A percentile compares a stretch with the other conserved stretches of the same genome.
These are phyloP conservation scores for Dryobotodes eremita DNA, from an alignment of 2,888 invertebrate genomes.

Conservation along the genomic window DNA sequence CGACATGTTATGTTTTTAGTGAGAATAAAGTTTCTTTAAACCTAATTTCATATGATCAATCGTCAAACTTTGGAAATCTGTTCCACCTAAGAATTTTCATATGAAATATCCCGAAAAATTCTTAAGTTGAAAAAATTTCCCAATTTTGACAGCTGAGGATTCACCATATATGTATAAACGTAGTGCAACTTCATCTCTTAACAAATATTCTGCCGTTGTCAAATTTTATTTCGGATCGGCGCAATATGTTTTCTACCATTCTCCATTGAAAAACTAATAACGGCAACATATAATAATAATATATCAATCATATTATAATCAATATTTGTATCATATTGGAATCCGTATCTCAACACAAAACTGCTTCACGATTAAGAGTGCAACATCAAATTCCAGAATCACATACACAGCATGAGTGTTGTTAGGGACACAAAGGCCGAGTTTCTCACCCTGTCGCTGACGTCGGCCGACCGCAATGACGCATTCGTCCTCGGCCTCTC, in stretches of 20 bases:
- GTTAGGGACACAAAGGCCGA: conserved; percentile 34
- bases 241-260: background rate
- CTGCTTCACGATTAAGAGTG: background rate
- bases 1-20: no score
- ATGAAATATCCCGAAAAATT: no score
- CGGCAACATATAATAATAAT: no score
- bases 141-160: no score
- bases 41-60: no score
- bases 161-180: no score
- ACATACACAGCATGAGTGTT: background rate
- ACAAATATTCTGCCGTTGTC: background rate
- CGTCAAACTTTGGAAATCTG: no score
- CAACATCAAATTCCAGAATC: background rate
- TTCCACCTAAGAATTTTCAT: no score
- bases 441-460: conserved; percentile 20
- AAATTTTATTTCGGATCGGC: background rate
- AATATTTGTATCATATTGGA: background rate
- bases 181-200: background rate
- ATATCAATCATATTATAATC: no score
- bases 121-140: no score
- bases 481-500: conserved; percentile 27
- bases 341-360: background rate
- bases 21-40: no score
- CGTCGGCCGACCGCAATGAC: conserved; percentile 41
- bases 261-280: background rate